Evolutionary conservation across 2,113 vertebrate species (phyloP), one percentile per base, ranked within the genome.

Genomic region (Rhea americana): DNA sequence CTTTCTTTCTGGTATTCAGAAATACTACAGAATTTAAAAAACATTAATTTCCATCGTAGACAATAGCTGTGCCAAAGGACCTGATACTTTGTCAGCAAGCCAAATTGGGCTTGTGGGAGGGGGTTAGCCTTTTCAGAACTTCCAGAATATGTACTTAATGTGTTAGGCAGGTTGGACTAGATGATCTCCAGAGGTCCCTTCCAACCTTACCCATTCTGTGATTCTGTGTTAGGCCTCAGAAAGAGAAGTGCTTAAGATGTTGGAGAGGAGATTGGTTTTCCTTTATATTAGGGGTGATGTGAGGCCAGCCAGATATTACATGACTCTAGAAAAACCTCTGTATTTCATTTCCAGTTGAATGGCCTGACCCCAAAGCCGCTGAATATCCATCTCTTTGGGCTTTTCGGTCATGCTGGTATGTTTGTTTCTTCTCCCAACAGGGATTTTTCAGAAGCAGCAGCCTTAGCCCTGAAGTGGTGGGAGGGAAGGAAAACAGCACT

Each of bases 331-430:
- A 66, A 75, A 56, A 41, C 7, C 62, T 48, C 37, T 75, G 47
- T n/a, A 58, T 63, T 50, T 71, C 1, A 1, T 24, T 39, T 53
- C n/a, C 63, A 59, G 51, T 45, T 17, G 22, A 72, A 79, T n/a
- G 58, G 5, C 32, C 48, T 77, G 77, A 67, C n/a, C 59, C 24
- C 3, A 9, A 0, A 11, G 18, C 48, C 9, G 2, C 11, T 11
- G 43, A 55, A 13, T 50, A 28, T 63, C 41, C 13, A 11, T 58
- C 70, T 59, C 48, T 18, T 35, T 15, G 58, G 47, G 32, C 77
- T 80, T 13, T 58, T 77, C 5, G 2, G 17, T 37, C 24, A 71
- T 15, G 11, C 22, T 1, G 2, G 35, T 0, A 0, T 45, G 75
- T 22, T 43, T 45, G 32, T n/a, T 71, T 16, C 55, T 45, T 67